These are phyloP conservation scores for Pheucticus melanocephalus DNA, from an alignment of 2,113 vertebrate species.

Conservation along the genomic window DNA sequence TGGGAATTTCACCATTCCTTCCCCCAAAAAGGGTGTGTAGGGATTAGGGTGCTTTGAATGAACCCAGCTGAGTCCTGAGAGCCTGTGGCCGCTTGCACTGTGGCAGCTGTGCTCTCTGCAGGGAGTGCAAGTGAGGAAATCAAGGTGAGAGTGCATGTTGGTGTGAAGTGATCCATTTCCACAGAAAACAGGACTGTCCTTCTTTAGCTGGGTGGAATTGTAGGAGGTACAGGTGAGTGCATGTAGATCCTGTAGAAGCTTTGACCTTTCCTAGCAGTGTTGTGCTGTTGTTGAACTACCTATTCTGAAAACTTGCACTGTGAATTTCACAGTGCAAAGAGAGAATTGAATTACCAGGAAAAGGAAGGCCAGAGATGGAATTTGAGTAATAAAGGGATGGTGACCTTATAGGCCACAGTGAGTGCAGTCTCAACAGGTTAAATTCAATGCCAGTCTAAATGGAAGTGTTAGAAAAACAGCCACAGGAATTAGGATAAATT, in stretches of 20 bases:
- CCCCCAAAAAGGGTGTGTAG: background rate
- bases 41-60: background rate
- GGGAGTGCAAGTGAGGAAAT: background rate
- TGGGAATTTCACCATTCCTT: background rate
- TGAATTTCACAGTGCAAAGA: background rate
- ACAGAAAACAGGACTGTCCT: background rate
- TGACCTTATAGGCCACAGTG: background rate
- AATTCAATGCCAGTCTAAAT: background rate
- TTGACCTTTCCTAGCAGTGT: background rate
- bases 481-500: background rate
- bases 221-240: background rate
- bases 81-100: background rate
- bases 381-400: background rate
- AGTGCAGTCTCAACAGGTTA: background rate
- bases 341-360: background rate
- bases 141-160: background rate
- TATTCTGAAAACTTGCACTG: background rate
- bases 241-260: fast-evolving
- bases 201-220: fast-evolving
- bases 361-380: background rate
- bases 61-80: background rate
- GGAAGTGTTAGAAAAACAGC: background rate
- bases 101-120: background rate
- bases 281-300: background rate
- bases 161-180: background rate